Base-by-base conservation (phyloP, 2,888 invertebrate species). In the Lasioglossum pauxillum region DNA sequence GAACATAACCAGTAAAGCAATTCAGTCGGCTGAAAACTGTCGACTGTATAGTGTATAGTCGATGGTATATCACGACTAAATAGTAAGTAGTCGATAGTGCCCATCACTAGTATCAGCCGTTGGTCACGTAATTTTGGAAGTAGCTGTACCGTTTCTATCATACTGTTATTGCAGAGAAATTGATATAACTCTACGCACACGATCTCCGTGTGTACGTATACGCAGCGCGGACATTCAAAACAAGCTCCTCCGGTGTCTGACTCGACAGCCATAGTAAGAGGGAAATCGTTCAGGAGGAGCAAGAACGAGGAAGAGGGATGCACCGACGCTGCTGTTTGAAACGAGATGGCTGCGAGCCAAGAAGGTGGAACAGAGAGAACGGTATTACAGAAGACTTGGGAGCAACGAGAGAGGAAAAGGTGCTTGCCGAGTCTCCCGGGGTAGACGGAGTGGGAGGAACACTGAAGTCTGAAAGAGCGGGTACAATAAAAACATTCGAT, bases 101-200 rank as follows among this genome's bases (percentile, higher is more conserved):
- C 38, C 41, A 8, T 41, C 41, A 1, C 41, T 8, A 8, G 41
- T 41, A 0, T 10, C 1, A 2, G 41, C 41, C 10, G 14, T 27
- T 27, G 14, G 27, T 31, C 64, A 35, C 1, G 19, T 67, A 85
- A 86, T 91, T 87, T 91, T 91, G 87, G 41, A 38, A 71, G 86
- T 84, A 90, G 75, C 86, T 91, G 89, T 91, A 91, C 91, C 75
- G 60, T 75, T 79, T 80, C 88, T 88, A 91, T 91, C 90, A 84
- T 86, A 84, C 90, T 89, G 89, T 91, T 90, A 89, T 92, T 90
- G 89, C 84, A 69, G 86, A 90, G 89, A 92, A 91, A 91, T 91
- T 92, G 90, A 90, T 91, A 91, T 88, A 92, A 92, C 90, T 86
- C 86, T 35, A 85, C 87, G 75, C 83, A 84, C 84, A 89, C 89